Base-by-base conservation (phyloP, 2,797 vertebrate genomes). In the Leuciscus waleckii region DNA sequence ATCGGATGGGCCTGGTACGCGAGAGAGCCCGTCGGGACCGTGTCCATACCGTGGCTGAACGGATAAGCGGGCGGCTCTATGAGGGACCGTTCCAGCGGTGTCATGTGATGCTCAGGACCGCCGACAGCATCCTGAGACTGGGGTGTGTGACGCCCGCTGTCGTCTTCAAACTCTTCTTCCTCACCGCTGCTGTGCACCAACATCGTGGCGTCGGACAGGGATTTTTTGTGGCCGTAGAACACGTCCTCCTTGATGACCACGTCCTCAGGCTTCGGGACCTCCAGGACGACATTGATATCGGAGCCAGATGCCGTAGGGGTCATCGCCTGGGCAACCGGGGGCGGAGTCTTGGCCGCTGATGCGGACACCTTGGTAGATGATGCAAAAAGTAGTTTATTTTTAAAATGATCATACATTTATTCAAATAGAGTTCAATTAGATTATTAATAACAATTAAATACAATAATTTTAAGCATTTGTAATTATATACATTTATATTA, bases 131-230 rank as follows among this genome's bases (percentile, higher is more conserved):
- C 94, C 8, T 95, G 96, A 41, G 94, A 93, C 63, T 95, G 94
- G 0, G 94, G 92, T 0, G 95, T 93, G 87, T 89, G 92, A 4
- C 94, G 89, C 4, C 94, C 95, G 4, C 89, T 84, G 1, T 97
- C 97, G 6, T 98, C 97, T 61, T 98, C 97, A 69, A 94, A 95
- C 80, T 98, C 98, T 79, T 98, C 97, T 29, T 97, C 97, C 61
- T 97, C 97, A 14, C 97, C 98, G 0, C 98, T 99, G 86, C 98
- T 99, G 90, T 99, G 98, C 81, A 99, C 97, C 88, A 99, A 93
- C 98, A 99, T 98, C 76, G 98, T 99, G 85, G 98, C 98, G 17
- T 99, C 97, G 0, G 98, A 99, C 13, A 98, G 96, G 0, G 97
- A 99, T 90, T 99, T 99, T 88, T 97, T 97, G 91, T 99, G 98